Percentiles rank a stretch among this genome's conserved stretches.
Evolutionary conservation across 1,140 invertebrate genomes (phyloP).

Genomic region (Melanaphis sacchari): DNA sequence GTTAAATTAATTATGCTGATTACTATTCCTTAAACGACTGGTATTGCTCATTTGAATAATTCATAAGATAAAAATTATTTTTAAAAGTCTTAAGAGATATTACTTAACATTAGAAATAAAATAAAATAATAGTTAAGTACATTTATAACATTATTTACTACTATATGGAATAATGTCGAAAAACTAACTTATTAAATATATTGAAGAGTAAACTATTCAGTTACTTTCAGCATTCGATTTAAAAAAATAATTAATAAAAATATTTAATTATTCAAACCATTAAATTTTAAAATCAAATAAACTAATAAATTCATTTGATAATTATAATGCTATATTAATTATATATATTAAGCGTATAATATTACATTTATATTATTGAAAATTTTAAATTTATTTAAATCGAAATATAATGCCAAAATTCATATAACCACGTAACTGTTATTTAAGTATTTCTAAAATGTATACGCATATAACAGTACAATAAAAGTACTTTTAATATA

Average conservation of each 20-base stretch:
- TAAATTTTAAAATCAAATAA: background rate
- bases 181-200: background rate
- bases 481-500: background rate
- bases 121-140: too few relatives aligned
- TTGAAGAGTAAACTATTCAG: background rate
- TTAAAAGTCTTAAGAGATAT: background rate
- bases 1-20: background rate
- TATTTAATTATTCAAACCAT: background rate
- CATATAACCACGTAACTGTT: background rate
- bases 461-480: background rate
- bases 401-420: background rate
- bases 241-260: background rate
- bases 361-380: too few relatives aligned
- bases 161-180: background rate
- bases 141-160: too few relatives aligned
- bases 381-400: background rate
- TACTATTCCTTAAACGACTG: background rate
- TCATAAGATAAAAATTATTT: too few relatives aligned
- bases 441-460: background rate
- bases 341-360: too few relatives aligned
- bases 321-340: background rate
- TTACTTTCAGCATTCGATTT: background rate
- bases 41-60: too few relatives aligned
- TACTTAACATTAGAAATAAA: background rate
- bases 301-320: background rate